These are phyloP conservation scores for Columbina picui DNA, from an alignment of 2,113 vertebrate species.

Conservation along the genomic window DNA sequence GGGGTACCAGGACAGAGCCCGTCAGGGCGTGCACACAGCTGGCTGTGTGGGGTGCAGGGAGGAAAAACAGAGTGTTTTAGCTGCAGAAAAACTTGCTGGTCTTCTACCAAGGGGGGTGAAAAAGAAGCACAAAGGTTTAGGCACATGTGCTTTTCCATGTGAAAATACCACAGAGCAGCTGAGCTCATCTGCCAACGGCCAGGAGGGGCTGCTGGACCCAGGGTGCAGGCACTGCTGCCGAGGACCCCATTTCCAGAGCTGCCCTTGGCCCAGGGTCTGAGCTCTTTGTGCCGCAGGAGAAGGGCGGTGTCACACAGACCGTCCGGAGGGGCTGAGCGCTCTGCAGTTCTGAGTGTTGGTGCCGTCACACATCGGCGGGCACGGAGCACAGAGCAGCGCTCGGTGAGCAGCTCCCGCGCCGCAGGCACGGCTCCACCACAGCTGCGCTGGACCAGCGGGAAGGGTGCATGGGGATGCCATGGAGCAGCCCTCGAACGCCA, in stretches of 20 bases:
- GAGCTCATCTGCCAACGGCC: neutral
- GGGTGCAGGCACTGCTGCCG: accelerated
- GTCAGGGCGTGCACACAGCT: too few relatives aligned
- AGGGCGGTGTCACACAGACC: neutral
- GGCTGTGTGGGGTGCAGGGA: neutral
- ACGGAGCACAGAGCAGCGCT: neutral
- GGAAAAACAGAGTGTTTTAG: neutral
- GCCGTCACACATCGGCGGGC: accelerated
- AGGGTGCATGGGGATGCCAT: accelerated
- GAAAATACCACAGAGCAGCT: neutral
- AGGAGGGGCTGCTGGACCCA: neutral
- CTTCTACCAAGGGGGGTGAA: neutral
- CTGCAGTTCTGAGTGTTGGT: neutral
- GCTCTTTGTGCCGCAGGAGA: neutral
- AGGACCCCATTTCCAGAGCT: neutral
- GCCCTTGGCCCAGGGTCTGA: neutral
- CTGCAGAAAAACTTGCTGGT: neutral
- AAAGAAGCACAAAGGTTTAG: neutral
- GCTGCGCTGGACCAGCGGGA: neutral
- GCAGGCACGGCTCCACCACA: accelerated
- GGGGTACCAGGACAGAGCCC: neutral
- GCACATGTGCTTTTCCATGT: neutral
- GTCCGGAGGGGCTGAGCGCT: accelerated
- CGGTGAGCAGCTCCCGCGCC: accelerated
- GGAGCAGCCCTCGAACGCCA: neutral